Conservation (phyloP, 2,797 vertebrate species). For the Esox lucius region DNA sequence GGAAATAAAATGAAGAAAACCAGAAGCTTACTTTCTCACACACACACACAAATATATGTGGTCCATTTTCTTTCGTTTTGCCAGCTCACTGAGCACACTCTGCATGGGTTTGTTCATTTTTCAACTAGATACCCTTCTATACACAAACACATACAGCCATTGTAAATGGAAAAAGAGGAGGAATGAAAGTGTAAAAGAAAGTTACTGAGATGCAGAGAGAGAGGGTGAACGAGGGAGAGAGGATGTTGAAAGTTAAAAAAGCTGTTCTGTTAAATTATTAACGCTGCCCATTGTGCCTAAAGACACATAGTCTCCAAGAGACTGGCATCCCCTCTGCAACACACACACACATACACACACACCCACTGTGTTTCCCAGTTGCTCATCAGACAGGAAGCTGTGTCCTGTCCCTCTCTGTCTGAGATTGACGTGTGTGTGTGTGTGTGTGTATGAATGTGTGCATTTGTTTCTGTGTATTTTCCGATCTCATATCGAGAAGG, state of each 20-base stretch:
- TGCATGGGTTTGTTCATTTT: constrained; percentile 38
- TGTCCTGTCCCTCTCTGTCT: constrained; percentile 57
- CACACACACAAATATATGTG: constrained; percentile 31
- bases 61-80: constrained; percentile 28
- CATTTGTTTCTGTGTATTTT: constrained; percentile 10
- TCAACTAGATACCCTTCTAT: constrained; percentile 46
- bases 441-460: constrained; percentile 10
- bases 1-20: constrained; percentile 21
- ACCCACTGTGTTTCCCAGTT: constrained; percentile 75
- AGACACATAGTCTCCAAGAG: constrained; percentile 36
- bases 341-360: constrained; percentile 27
- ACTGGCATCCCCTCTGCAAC: neutral
- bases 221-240: constrained; percentile 38
- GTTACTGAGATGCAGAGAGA: constrained; percentile 34
- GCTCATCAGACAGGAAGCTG: constrained; percentile 72
- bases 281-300: constrained; percentile 65
- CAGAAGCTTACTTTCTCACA: constrained; percentile 1
- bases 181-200: constrained; percentile 38
- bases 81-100: constrained; percentile 27
- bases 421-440: constrained; percentile 44
- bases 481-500: neutral
- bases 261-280: constrained; percentile 73
- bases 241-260: constrained; percentile 69
- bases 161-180: constrained; percentile 47
- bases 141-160: constrained; percentile 46